phyloP scores from a whole-genome alignment of 2,113 vertebrate species.

The Halichoeres trimaculatus region DNA sequence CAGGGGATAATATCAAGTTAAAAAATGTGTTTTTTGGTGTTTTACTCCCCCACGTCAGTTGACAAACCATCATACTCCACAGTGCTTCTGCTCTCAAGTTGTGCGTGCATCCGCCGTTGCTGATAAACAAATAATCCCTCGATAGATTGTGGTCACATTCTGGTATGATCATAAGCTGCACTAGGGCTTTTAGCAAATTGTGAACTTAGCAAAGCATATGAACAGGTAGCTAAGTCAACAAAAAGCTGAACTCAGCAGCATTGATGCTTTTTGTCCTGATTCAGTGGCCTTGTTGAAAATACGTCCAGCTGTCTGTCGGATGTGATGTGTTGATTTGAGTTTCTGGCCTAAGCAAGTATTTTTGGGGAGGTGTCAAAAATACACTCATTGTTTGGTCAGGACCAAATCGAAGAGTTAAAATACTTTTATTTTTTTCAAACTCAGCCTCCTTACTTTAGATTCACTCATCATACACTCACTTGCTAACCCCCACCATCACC shows the following conservation, averaged over 20 bases:
- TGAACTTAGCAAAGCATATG: not conserved
- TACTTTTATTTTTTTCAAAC: conserved; percentile 39
- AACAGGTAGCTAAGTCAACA: not conserved
- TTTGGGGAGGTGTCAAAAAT: not conserved
- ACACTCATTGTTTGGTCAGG: not conserved
- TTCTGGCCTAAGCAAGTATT: not conserved
- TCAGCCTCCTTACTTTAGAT: conserved; percentile 39
- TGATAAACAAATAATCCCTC: too few species aligned
- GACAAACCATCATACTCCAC: too few species aligned
- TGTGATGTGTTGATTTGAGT: not conserved
- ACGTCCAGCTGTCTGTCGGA: not conserved
- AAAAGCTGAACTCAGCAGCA: not conserved
- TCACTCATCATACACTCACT: conserved; percentile 43
- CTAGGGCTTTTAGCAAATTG: too few species aligned
- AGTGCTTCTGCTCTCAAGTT: too few species aligned
- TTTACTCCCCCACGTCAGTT: too few species aligned
- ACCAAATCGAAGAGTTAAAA: conserved; percentile 4
- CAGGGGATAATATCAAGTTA: too few species aligned
- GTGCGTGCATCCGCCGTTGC: too few species aligned
- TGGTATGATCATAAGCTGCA: too few species aligned
- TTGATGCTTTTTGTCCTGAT: not conserved
- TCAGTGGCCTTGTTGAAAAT: not conserved
- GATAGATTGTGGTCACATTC: too few species aligned
- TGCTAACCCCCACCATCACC: conserved; percentile 54
- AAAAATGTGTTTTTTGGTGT: too few species aligned